phyloP scores from a whole-genome alignment of 2,888 invertebrate genomes.

The Drosophila nr. fundita region DNA sequence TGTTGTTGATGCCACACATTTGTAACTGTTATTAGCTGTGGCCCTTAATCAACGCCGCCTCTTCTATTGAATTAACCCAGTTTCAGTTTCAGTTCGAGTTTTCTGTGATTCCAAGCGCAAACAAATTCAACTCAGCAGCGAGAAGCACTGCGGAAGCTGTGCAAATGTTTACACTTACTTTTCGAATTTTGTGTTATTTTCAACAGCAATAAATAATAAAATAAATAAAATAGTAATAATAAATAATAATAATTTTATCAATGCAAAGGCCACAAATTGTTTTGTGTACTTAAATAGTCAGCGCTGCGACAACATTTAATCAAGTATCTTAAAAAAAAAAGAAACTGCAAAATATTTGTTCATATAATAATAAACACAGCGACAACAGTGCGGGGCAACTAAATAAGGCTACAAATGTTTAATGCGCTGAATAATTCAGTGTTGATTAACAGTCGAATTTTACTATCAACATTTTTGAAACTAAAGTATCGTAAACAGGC shows the following conservation, averaged over 20 bases:
- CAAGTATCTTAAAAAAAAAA: conserved; percentile 19
- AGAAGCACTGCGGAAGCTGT: conserved; percentile 3
- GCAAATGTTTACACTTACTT: conserved; percentile 14
- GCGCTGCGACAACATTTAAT: conserved; percentile 44
- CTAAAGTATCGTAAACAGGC: neutral
- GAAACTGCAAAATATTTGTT: conserved; percentile 51
- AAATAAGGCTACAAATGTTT: neutral
- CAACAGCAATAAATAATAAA: neutral
- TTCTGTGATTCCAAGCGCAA: neutral
- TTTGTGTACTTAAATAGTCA: conserved; percentile 46
- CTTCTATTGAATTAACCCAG: conserved; percentile 42
- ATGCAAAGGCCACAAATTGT: neutral
- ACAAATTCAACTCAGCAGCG: conserved; percentile 10
- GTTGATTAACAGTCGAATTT: neutral
- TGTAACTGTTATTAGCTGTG: conserved; percentile 10
- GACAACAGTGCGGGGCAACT: conserved; percentile 8
- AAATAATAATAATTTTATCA: neutral
- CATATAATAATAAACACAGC: conserved; percentile 26
- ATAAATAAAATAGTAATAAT: too few species aligned
- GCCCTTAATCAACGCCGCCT: neutral
- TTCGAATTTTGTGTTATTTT: neutral
- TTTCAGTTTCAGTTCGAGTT: conserved; percentile 3
- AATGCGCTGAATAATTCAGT: too few species aligned
- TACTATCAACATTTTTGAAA: neutral
- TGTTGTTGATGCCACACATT: conserved; percentile 13